Percentiles rank a stretch among this genome's conserved stretches.
These are phyloP conservation scores for Nanger granti DNA, from an alignment of 2,113 vertebrate species.

Conservation along the genomic window DNA sequence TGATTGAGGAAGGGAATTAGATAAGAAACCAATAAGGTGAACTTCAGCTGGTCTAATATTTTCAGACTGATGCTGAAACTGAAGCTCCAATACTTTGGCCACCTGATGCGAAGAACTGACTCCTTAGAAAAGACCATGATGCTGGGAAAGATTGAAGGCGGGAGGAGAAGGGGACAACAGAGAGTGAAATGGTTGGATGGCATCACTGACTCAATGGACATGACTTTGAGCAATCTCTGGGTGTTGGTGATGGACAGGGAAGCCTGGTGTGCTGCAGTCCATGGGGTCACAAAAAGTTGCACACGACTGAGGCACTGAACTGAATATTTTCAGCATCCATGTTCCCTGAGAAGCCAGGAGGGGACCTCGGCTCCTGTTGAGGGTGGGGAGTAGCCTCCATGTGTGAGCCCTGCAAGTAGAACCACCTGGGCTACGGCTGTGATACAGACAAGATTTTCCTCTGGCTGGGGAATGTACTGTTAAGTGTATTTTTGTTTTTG, in stretches of 20 bases:
- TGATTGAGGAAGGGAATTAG: background rate
- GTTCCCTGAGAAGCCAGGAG: background rate
- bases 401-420: background rate
- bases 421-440: too few species aligned
- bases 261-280: background rate
- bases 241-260: background rate
- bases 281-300: background rate
- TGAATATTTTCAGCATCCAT: background rate
- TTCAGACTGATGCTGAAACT: background rate
- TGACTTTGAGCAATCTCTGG: background rate
- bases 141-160: background rate
- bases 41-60: background rate
- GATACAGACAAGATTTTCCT: background rate
- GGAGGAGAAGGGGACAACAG: background rate
- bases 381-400: background rate
- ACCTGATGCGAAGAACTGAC: background rate
- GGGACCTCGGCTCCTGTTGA: background rate
- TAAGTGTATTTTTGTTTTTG: background rate
- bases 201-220: background rate
- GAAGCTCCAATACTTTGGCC: background rate
- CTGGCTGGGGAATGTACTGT: background rate
- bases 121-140: background rate
- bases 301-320: background rate
- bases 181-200: background rate
- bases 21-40: background rate